A percentile compares a stretch with the other conserved stretches of the same genome.
Conservation (phyloP, 2,113 vertebrate genomes). For the Artemisiospiza belli region DNA sequence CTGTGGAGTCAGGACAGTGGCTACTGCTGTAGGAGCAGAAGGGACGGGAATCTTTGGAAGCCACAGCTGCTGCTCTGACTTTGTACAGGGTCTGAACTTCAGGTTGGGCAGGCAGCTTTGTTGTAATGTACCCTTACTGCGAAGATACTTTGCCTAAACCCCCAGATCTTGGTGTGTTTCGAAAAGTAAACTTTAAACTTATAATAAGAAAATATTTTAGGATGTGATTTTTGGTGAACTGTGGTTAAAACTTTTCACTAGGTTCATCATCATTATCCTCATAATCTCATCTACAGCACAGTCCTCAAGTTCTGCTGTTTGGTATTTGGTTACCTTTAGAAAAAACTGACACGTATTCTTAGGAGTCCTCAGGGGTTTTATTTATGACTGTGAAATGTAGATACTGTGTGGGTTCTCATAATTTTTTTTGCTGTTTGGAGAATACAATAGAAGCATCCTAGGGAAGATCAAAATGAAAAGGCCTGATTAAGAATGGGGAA, state of each 20-base stretch:
- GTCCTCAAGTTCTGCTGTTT: not conserved
- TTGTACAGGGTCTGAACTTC: not conserved
- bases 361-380: not conserved
- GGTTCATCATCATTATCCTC: accelerated
- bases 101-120: not conserved
- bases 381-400: not conserved
- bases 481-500: not conserved
- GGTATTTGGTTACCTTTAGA: not conserved
- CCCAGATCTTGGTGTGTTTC: not conserved
- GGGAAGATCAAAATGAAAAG: not conserved
- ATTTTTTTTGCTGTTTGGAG: not conserved
- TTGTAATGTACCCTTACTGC: not conserved
- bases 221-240: not conserved
- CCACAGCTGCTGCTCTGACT: not conserved
- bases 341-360: not conserved
- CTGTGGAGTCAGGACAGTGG: not conserved
- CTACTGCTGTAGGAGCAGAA: slow-evolving; percentile 5
- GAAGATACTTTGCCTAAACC: not conserved
- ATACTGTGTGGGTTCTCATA: not conserved
- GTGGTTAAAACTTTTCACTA: not conserved
- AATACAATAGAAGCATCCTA: not conserved
- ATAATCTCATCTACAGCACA: not conserved
- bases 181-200: not conserved
- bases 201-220: not conserved
- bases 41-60: not conserved